phyloP scores from a whole-genome alignment of 2,113 vertebrate species.

The Heloderma charlesbogerti region DNA sequence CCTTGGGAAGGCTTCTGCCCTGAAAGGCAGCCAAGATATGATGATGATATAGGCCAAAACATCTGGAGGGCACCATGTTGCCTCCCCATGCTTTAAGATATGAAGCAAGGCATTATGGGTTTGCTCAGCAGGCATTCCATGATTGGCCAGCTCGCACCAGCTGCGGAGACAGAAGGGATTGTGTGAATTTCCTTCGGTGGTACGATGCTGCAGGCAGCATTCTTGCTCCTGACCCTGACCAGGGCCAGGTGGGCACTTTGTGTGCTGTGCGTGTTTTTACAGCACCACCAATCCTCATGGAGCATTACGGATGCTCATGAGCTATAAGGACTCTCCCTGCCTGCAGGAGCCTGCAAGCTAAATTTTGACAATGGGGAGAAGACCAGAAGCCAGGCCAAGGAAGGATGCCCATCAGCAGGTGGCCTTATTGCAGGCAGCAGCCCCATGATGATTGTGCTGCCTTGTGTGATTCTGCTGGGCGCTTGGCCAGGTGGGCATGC shows the following conservation, averaged over 20 bases:
- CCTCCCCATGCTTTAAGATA: background rate
- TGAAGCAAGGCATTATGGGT: background rate
- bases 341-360: background rate
- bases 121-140: background rate
- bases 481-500: background rate
- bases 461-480: too few species aligned
- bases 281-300: background rate
- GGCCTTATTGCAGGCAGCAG: too few species aligned
- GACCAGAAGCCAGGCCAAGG: too few species aligned
- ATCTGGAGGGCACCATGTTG: too few species aligned
- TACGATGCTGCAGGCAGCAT: background rate
- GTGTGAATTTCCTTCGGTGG: too few species aligned
- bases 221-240: background rate
- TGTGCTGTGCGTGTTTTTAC: background rate
- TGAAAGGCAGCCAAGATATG: too few species aligned
- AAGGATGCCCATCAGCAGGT: background rate
- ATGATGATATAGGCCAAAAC: too few species aligned
- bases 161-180: background rate
- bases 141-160: too few species aligned
- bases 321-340: background rate
- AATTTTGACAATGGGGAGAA: background rate
- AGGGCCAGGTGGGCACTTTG: background rate
- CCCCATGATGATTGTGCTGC: too few species aligned
- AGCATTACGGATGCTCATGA: background rate
- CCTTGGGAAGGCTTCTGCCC: too few species aligned